phyloP scores from a whole-genome alignment of 2,888 invertebrate genomes.

The Trichacis sp. region DNA sequence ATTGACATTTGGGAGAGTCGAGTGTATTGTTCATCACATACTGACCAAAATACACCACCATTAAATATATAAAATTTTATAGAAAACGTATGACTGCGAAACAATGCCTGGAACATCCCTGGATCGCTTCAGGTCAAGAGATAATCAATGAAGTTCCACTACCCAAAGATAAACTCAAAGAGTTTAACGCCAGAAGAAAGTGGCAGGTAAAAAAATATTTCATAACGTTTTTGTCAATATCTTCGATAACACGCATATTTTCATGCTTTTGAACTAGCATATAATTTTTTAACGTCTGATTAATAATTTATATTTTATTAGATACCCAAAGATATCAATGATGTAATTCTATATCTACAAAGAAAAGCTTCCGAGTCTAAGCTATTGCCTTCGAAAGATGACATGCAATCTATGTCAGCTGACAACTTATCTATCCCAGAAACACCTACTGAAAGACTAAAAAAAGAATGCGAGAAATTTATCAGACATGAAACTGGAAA shows the following conservation, averaged over 20 bases:
- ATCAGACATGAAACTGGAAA: neutral
- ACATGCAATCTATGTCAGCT: constrained; percentile 24
- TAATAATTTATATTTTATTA: constrained; percentile 41
- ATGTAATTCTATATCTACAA: no score
- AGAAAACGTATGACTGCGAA: constrained; percentile 76
- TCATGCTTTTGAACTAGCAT: constrained; percentile 21
- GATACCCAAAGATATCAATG: no score
- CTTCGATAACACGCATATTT: no score
- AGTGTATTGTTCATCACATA: no score
- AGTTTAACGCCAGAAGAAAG: constrained; percentile 83
- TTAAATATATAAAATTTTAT: no score
- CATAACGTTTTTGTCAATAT: neutral
- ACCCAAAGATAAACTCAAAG: constrained; percentile 84
- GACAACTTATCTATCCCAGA: constrained; percentile 14
- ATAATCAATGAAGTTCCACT: constrained; percentile 77
- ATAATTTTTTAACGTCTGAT: constrained; percentile 19
- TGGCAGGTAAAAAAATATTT: constrained; percentile 78
- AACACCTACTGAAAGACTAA: no score
- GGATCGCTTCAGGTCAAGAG: constrained; percentile 80
- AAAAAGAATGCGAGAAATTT: neutral
- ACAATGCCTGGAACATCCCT: constrained; percentile 80
- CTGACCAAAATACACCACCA: no score
- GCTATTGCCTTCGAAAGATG: constrained; percentile 25
- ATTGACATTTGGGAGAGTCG: no score
- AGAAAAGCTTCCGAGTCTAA: constrained; percentile 49